These are phyloP conservation scores for Amblyjoppa fuscipennis DNA, from an alignment of 2,888 invertebrate species.

Conservation along the genomic window DNA sequence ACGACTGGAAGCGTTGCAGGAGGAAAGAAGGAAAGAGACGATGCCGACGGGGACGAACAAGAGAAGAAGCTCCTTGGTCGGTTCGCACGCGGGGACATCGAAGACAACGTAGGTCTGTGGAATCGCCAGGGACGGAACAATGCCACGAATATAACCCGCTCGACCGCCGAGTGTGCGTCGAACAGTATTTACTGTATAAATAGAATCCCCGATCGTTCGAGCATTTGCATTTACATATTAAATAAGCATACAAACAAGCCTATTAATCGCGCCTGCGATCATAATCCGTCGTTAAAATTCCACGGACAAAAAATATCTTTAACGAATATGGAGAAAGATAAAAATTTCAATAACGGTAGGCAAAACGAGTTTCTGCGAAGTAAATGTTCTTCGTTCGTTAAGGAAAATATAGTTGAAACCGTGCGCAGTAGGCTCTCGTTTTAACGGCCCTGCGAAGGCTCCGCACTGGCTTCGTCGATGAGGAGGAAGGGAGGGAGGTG, in stretches of 20 bases:
- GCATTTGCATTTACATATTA: neutral
- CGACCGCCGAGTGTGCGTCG: neutral
- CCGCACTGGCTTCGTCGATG: constrained; percentile 40
- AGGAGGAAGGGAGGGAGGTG: constrained; percentile 23
- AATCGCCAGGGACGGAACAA: constrained; percentile 51
- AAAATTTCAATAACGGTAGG: neutral
- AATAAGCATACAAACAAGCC: neutral
- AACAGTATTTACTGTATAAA: neutral
- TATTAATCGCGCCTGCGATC: neutral
- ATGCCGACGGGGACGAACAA: constrained; percentile 12
- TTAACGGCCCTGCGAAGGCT: constrained; percentile 60
- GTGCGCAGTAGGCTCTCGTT: neutral
- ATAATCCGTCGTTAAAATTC: neutral
- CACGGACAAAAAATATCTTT: neutral
- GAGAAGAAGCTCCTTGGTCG: constrained; percentile 8
- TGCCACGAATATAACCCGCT: neutral
- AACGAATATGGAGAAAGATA: neutral
- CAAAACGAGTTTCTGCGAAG: constrained; percentile 8
- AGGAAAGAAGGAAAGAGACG: constrained; percentile 66
- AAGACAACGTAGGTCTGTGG: constrained; percentile 45
- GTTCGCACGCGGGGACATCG: constrained; percentile 64
- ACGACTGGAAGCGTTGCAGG: constrained; percentile 48
- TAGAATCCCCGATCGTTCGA: neutral
- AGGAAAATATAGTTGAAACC: neutral
- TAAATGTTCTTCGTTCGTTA: neutral